Conservation (phyloP, 2,888 invertebrate genomes). For the Apomyelois bistriatella region DNA sequence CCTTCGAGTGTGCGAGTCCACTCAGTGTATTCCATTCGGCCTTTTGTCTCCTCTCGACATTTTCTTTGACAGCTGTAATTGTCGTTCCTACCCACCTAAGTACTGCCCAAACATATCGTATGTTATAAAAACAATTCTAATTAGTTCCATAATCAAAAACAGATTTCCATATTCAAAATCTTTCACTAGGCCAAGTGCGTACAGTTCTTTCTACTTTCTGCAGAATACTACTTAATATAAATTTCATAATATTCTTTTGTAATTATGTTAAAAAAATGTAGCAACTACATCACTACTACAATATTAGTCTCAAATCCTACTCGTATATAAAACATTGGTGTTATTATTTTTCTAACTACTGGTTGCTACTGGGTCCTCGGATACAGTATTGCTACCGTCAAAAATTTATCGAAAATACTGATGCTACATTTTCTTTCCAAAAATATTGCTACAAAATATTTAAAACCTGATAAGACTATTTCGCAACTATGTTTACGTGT, state of each 20-base stretch:
- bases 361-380: slow-evolving; percentile 71
- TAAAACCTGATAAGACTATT: slow-evolving; percentile 58
- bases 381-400: slow-evolving; percentile 53
- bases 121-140: too few relatives aligned
- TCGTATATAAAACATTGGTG: slow-evolving; percentile 70
- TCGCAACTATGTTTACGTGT: slow-evolving; percentile 22
- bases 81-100: too few relatives aligned
- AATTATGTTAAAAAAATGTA: slow-evolving; percentile 18
- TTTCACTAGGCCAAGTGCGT: background rate
- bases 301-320: slow-evolving; percentile 66
- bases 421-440: slow-evolving; percentile 61
- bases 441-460: slow-evolving; percentile 68
- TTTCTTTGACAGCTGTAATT: too few relatives aligned
- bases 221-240: background rate
- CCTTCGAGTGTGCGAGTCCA: too few relatives aligned
- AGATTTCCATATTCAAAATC: background rate
- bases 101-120: too few relatives aligned
- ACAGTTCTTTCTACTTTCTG: background rate
- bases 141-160: too few relatives aligned
- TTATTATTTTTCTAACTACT: slow-evolving; percentile 65
- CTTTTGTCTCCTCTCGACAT: too few relatives aligned
- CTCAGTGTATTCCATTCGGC: too few relatives aligned
- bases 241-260: background rate
- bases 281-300: slow-evolving; percentile 38
- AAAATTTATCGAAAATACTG: slow-evolving; percentile 73